Conservation (phyloP, 2,797 vertebrate genomes). For the Crenichthys baileyi region DNA sequence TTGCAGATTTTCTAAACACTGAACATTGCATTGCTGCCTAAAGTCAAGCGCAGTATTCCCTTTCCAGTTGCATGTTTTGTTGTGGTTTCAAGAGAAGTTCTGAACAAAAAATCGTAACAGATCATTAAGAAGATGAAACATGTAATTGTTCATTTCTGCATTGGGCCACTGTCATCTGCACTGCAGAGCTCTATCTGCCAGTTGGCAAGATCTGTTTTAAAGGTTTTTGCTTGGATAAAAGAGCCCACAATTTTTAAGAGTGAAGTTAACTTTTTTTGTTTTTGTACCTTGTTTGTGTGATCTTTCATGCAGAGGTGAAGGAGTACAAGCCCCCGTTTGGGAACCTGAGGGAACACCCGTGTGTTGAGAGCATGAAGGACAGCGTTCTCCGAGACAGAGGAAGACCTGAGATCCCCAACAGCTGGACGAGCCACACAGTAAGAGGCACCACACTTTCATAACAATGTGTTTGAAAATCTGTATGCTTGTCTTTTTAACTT, state of each 20-base stretch:
- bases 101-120: background rate
- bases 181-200: background rate
- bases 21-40: background rate
- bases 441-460: constrained; percentile 37
- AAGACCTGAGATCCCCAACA: constrained; percentile 90
- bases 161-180: background rate
- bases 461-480: too few relatives aligned
- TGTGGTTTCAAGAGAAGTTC: background rate
- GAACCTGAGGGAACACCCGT: constrained; percentile 93
- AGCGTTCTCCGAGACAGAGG: constrained; percentile 91
- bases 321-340: constrained; percentile 96
- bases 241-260: background rate
- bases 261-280: background rate
- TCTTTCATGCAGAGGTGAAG: constrained; percentile 86
- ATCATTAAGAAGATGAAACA: background rate
- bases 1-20: background rate
- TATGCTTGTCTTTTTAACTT: background rate
- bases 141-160: background rate
- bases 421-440: constrained; percentile 93
- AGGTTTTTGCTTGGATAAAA: background rate
- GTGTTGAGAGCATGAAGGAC: constrained; percentile 99
- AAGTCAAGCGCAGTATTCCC: too few relatives aligned
- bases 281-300: constrained; percentile 15
- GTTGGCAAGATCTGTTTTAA: too few relatives aligned
- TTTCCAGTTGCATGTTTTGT: background rate